A percentile compares a stretch with the other conserved stretches of the same genome.
These are phyloP conservation scores for Drosophila meridiana DNA, from an alignment of 2,888 invertebrate species.

Conservation along the genomic window DNA sequence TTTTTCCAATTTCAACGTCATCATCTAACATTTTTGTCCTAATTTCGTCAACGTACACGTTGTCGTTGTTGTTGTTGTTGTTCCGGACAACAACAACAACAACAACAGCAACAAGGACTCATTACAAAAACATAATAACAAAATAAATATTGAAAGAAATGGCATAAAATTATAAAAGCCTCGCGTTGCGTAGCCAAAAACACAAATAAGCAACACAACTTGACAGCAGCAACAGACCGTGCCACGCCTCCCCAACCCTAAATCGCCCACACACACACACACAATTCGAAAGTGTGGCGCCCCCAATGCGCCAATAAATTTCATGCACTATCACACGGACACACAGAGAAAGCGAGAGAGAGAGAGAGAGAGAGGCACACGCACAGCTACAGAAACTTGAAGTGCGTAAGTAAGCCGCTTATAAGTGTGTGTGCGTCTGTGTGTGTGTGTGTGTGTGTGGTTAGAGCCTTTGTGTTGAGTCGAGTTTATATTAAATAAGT, in stretches of 20 bases:
- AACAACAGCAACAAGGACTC: conserved; percentile 64
- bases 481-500: conserved; percentile 74
- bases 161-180: conserved; percentile 81
- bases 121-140: conserved; percentile 82
- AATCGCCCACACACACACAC: not conserved
- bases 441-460: conserved; percentile 35
- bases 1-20: conserved; percentile 80
- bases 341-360: conserved; percentile 32
- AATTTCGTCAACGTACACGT: conserved; percentile 48
- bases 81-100: conserved; percentile 52
- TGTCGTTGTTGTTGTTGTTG: conserved; percentile 21
- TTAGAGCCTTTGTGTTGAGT: conserved; percentile 66
- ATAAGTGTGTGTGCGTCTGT: conserved; percentile 23
- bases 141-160: conserved; percentile 81
- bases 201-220: conserved; percentile 55
- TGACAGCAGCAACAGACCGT: conserved; percentile 67
- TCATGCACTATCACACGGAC: conserved; percentile 77
- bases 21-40: conserved; percentile 66
- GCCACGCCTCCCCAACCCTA: not conserved
- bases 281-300: conserved; percentile 53
- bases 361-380: not conserved
- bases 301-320: conserved; percentile 78
- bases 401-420: conserved; percentile 74
- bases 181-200: conserved; percentile 35
- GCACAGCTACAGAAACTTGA: conserved; percentile 42